Evolutionary conservation across 2,113 vertebrate genomes (phyloP), one percentile per base, ranked within the genome.

Genomic region (Nyctereutes procyonoides): DNA sequence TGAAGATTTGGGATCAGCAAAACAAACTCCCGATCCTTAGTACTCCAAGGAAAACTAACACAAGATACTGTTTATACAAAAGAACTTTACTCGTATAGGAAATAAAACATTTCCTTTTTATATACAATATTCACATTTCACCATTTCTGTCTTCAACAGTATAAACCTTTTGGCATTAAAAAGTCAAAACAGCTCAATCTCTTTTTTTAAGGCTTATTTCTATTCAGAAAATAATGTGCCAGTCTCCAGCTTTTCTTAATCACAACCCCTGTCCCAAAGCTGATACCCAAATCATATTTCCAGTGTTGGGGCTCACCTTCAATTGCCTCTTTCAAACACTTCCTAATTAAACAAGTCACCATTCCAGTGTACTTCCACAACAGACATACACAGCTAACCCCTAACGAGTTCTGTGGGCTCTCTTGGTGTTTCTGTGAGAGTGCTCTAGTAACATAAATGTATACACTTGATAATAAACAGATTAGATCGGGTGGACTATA

Each of bases 131-230:
- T 96, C 93, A 58, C 1, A 96, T 76, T 24, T 95, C 51, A 77
- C 14, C 11, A 9, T 55, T 73, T 95, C 30, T 87, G 16, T 82
- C 62, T 95, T 82, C 48, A 51, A 8, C 65, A 76, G 35, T 62
- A 5, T 43, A 56, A 20, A 58, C 7, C 58, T 96, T 80, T 74
- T 26, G 71, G 19, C 32, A 65, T 84, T 92, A 56, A 79, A 53
- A 82, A 82, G 69, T 56, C 13, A 71, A 82, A 83, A 28, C 16
- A 24, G 55, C 7, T 14, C 13, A 51, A 9, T 76, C 9, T 73
- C 63, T 30, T 88, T 89, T 89, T 81, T 51, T 28, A 95, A 96
- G 30, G 14, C 86, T 15, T 91, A 53, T 86, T 86, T 97, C 67
- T 74, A 28, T 79, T 94, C 30, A 65, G 89, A 86, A 74, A 48